Conservation (phyloP, 2,888 invertebrate species). For the Hetaerina titia region DNA sequence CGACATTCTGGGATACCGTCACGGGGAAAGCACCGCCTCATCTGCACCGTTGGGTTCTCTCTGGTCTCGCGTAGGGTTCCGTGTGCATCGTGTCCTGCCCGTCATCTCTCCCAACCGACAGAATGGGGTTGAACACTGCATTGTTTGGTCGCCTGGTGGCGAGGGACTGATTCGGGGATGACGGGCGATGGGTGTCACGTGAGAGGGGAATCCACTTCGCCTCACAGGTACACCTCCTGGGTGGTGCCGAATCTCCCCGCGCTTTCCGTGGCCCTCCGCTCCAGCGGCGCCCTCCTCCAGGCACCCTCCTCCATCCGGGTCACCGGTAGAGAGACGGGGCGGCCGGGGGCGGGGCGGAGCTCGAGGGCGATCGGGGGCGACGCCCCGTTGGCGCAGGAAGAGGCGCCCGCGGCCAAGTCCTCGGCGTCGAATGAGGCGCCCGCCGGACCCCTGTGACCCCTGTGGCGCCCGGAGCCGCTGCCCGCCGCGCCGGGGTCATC, state of each 20-base stretch:
- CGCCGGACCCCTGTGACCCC: neutral
- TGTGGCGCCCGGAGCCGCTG: constrained; percentile 40
- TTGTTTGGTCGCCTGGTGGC: too few relatives aligned
- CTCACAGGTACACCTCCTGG: constrained; percentile 50
- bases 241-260: neutral
- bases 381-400: neutral
- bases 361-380: neutral
- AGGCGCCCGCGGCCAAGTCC: neutral
- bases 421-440: constrained; percentile 46
- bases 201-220: too few relatives aligned
- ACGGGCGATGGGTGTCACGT: too few relatives aligned
- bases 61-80: too few relatives aligned
- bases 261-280: neutral
- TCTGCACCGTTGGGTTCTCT: too few relatives aligned
- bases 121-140: too few relatives aligned
- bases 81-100: too few relatives aligned
- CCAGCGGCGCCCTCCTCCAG: neutral
- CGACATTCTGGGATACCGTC: too few relatives aligned
- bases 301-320: neutral
- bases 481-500: neutral
- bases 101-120: too few relatives aligned
- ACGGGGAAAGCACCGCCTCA: too few relatives aligned
- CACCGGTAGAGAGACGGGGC: neutral
- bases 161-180: too few relatives aligned
- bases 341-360: neutral